A percentile compares a stretch with the other conserved stretches of the same genome.
phyloP scores from a whole-genome alignment of 2,797 vertebrate species.

The Urocyon cinereoargenteus region DNA sequence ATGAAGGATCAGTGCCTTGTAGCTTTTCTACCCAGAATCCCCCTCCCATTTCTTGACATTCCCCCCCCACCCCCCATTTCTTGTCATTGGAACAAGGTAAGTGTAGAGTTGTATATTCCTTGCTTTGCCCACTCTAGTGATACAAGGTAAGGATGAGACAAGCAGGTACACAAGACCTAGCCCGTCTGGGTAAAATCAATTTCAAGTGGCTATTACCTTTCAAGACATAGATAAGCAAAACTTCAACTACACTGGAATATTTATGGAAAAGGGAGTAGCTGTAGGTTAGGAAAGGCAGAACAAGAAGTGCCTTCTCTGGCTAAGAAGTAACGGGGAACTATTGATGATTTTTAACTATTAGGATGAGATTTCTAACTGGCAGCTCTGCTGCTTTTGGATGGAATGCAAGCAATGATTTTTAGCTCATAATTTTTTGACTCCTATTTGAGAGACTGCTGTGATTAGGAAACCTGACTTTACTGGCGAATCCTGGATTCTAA shows the following conservation, averaged over 20 bases:
- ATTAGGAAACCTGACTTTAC: conserved; percentile 46
- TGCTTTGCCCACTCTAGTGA: not conserved
- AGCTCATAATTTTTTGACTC: not conserved
- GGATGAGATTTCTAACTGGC: not conserved
- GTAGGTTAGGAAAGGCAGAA: not conserved
- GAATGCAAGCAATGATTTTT: not conserved
- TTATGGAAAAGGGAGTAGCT: not conserved
- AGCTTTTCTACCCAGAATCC: not conserved
- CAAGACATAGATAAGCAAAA: not conserved
- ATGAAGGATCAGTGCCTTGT: not conserved
- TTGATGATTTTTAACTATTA: not conserved
- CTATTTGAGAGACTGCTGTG: not conserved
- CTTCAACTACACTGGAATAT: not conserved
- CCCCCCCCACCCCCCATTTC: not conserved
- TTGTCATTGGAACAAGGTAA: not conserved
- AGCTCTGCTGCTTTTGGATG: not conserved
- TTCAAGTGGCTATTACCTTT: not conserved
- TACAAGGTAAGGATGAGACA: not conserved
- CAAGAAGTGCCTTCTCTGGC: not conserved
- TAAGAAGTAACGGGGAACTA: not conserved
- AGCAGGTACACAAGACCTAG: not conserved
- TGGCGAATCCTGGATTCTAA: conserved; percentile 21
- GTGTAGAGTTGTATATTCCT: not conserved
- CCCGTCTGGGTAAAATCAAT: not conserved
- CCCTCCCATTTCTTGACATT: not conserved